Evolutionary conservation across 2,888 invertebrate species (phyloP).

Genomic region (Sinodicranocentrus sp.): DNA sequence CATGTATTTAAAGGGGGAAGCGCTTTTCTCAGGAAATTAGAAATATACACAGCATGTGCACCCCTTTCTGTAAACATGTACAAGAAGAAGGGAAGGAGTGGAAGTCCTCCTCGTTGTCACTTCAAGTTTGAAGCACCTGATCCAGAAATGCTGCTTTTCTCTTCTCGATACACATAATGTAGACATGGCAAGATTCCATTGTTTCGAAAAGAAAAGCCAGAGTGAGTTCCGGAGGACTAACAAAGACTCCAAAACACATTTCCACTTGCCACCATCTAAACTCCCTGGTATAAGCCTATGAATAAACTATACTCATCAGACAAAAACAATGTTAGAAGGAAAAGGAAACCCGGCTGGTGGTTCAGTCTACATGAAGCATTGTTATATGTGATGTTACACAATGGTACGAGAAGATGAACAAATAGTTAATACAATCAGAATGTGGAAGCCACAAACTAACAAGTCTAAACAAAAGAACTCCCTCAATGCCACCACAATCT

Average conservation of each 20-base stretch:
- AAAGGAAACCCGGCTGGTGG: background rate
- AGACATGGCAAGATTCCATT: background rate
- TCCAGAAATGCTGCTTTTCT: slow-evolving; percentile 18
- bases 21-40: background rate
- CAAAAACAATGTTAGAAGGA: too few relatives aligned
- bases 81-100: background rate
- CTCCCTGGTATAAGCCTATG: too few relatives aligned
- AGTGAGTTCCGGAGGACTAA: background rate
- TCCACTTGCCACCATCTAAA: background rate
- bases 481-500: too few relatives aligned
- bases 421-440: background rate
- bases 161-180: background rate
- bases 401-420: slow-evolving; percentile 3
- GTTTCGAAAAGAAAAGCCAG: slow-evolving; percentile 14
- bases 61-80: background rate
- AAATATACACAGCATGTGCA: background rate
- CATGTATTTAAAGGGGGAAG: background rate
- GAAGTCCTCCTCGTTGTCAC: slow-evolving; percentile 8
- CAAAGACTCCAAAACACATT: slow-evolving; percentile 6
- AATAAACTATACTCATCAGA: too few relatives aligned
- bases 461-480: slow-evolving; percentile 6
- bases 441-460: slow-evolving; percentile 13
- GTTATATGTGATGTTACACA: slow-evolving; percentile 18
- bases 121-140: slow-evolving; percentile 32
- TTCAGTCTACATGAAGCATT: background rate